These are phyloP conservation scores for Apantesis nais DNA, from an alignment of 2,888 invertebrate species.

Conservation along the genomic window DNA sequence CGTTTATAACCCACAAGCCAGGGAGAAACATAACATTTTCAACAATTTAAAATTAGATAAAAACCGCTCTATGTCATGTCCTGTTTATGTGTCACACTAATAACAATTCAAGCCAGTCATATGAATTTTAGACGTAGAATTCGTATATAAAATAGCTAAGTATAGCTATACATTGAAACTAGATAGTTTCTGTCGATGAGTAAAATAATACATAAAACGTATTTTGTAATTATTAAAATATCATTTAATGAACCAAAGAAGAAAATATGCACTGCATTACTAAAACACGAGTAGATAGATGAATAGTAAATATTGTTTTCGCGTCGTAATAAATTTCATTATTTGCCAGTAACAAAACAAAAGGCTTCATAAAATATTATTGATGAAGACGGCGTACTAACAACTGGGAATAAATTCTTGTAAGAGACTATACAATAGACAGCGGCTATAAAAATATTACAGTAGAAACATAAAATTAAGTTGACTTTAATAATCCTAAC, in stretches of 20 bases:
- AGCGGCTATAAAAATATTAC: not conserved
- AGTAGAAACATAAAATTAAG: not conserved
- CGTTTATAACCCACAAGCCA: too few species aligned
- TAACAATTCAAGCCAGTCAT: too few species aligned
- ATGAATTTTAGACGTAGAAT: too few species aligned
- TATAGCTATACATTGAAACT: too few species aligned
- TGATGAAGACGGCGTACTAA: not conserved
- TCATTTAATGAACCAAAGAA: not conserved
- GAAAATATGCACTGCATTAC: not conserved
- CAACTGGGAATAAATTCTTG: not conserved
- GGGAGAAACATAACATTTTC: too few species aligned
- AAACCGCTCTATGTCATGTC: too few species aligned
- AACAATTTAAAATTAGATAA: too few species aligned
- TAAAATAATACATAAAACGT: not conserved
- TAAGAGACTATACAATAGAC: not conserved
- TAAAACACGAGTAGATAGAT: not conserved
- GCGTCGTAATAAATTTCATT: not conserved
- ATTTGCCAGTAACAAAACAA: not conserved
- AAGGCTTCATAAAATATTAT: conserved; percentile 1
- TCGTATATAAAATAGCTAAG: too few species aligned
- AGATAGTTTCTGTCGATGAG: not conserved
- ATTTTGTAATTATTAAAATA: not conserved
- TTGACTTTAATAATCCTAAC: not conserved
- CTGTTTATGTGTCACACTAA: too few species aligned
- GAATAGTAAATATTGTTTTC: not conserved